Percentiles rank a stretch among this genome's conserved stretches.
Conservation (phyloP, 2,113 vertebrate species). For the Raja brachyura region DNA sequence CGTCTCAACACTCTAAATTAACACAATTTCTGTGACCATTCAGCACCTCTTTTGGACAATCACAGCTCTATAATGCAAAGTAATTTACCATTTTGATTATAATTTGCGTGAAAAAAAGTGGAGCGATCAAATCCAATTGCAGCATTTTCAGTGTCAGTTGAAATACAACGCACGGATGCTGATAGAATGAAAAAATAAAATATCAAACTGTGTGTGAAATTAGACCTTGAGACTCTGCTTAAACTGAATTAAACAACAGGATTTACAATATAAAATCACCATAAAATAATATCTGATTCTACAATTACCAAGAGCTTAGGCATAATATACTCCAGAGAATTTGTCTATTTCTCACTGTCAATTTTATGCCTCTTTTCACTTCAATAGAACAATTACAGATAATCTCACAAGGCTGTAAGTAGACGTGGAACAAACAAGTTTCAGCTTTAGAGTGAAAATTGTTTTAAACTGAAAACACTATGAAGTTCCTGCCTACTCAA, state of each 20-base stretch:
- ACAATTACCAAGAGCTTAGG: conserved; percentile 25
- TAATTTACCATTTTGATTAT: conserved; percentile 30
- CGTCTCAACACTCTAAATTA: conserved; percentile 20
- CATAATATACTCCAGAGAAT: conserved; percentile 9
- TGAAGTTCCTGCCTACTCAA: background rate
- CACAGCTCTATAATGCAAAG: background rate
- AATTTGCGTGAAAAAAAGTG: background rate
- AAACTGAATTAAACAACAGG: conserved; percentile 25
- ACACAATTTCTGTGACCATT: background rate
- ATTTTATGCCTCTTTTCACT: conserved; percentile 20
- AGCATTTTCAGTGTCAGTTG: background rate
- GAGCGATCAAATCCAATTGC: background rate
- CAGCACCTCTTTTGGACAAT: background rate
- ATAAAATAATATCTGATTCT: conserved; percentile 37
- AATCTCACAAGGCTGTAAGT: background rate
- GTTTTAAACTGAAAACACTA: background rate
- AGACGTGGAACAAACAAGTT: background rate
- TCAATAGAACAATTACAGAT: conserved; percentile 23
- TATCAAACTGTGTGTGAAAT: conserved; percentile 33
- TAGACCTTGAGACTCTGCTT: conserved; percentile 16
- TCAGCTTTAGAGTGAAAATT: background rate
- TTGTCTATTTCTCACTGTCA: background rate
- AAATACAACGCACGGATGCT: background rate
- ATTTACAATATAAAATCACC: conserved; percentile 32
- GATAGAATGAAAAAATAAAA: conserved; percentile 10